Base-by-base conservation (phyloP, 2,888 invertebrate genomes). In the Rosalia funebris region DNA sequence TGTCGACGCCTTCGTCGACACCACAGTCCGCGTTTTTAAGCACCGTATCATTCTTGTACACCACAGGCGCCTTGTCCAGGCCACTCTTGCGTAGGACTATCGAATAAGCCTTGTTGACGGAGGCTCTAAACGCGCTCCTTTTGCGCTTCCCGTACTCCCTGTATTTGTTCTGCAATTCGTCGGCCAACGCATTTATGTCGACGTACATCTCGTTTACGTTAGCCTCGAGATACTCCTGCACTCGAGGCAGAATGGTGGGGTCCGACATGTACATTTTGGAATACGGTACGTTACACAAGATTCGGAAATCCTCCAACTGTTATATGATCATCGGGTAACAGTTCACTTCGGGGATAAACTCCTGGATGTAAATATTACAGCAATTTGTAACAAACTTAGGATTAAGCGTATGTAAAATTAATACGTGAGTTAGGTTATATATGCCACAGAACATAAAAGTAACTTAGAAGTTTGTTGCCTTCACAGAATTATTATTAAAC, bases 141-240 rank as follows among this genome's bases (percentile, higher is more conserved):
- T 94, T 94, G 75, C 91, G 89, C 74, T 89, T 89, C 58, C 87
- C 86, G 83, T 95, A 96, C 75, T 95, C 95, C 55, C 89, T 84
- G 75, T 88, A 89, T 71, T 87, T 87, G 72, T 85, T 87, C 82
- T 91, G 91, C 52, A 95, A 84, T 71, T 88, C 87, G 78, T 91
- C 90, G 71, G 93, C 91, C 91, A 95, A 93, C 76, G 89, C 88
- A 77, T 90, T 89, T 58, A 93, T 90, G 84, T 94, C 92, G 67
- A 94, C 87, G 78, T 89, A 91, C 4, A 89, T 89, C 81, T 91
- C 89, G 73, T 91, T 89, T 63, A 90, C 89, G 83, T 93, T 91
- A 72, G 90, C 89, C 66, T 91, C 91, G 73, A 94, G 85, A 79
- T 93, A 93, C 86, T 82, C 82, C 74, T 84, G 83, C 16, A 86